Evolutionary conservation across 2,113 vertebrate genomes (phyloP), one percentile per base, ranked within the genome.

Genomic region (Patagioenas fasciata): DNA sequence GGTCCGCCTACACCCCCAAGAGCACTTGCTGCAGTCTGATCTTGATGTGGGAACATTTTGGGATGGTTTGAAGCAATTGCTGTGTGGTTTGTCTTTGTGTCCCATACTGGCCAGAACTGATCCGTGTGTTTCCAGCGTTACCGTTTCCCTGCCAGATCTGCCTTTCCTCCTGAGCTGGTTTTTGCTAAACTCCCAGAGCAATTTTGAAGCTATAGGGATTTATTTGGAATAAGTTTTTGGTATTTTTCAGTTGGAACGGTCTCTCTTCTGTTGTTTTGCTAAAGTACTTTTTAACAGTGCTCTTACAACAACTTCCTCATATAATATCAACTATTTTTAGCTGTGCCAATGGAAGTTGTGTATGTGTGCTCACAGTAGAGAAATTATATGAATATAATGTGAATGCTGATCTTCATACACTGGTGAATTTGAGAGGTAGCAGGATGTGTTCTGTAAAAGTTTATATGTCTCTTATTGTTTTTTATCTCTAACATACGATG

Each of bases 21-120:
- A 65, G 6, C 25, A 7, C 6, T 32, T 62, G 17, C n/a, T 23
- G 11, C 6, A 1, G 32, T 36, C 26, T 34, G 3, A 0, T 53
- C 18, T 67, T 47, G 7, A 15, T 31, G 26, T 6, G 15, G 67
- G 32, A 77, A 38, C 47, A 14, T n/a, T 48, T 53, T 53, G 32
- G 80, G 19, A 8, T 36, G 16, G 3, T 65, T 81, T 69, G 21
- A 36, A 74, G 7, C 14, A 28, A 13, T 24, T 32, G 12, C 16
- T 53, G 0, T 4, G 12, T 47, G 42, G 5, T 3, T 16, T 48
- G 16, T 57, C 10, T 58, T 31, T 51, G 56, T 9, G 7, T 32
- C 54, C 61, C 4, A 2, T 31, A 1, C 4, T 29, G 60, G 18
- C 25, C 44, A 25, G 32, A 61, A 3, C 6, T 15, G 47, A 66